Evolutionary conservation across 2,113 vertebrate genomes (phyloP), one percentile per base, ranked within the genome.

Genomic region (Sinosuthora webbiana): DNA sequence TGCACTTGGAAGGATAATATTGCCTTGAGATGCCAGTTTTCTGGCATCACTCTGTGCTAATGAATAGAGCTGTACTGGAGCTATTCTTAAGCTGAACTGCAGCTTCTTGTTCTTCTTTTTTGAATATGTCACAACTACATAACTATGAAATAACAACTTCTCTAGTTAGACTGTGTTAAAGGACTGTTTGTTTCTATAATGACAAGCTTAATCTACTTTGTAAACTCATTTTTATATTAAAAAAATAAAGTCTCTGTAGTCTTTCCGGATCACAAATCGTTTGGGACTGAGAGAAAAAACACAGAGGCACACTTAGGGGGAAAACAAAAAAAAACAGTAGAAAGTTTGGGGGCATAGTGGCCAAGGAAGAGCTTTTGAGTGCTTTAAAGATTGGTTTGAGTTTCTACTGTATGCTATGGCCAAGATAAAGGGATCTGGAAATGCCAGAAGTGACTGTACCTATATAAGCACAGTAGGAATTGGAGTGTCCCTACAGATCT

Each of bases 41-140:
- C 80, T 83, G 56, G 45, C 67, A 60, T 93, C 33, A 76, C 28
- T 83, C 33, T 75, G 16, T 81, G 41, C 35, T 92, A 86, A 95
- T 89, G 68, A 95, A 93, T 67, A 70, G 64, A 96, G 62, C 35
- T 92, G 65, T 59, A 80, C 64, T 91, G 55, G 59, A 94, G 55
- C 44, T 77, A 94, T 94, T 91, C 85, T 92, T 87, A 89, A 90
- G 8, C 50, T 88, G 59, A 67, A 83, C 79, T 92, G 60, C 57
- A 94, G 77, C 35, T 73, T 83, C 85, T 90, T 94, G 57, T 93
- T 96, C 62, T 93, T 96, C 62, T 68, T 47, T 85, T 94, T 94
- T 18, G 3, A 92, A 70, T 89, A 91, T 96, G 93, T 95, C 80
- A 88, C 78, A 95, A 59, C 39, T 79, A 67, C 67, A 75, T 75